Evolutionary conservation across 2,113 vertebrate species (phyloP).

Genomic region (Callorhinus ursinus): DNA sequence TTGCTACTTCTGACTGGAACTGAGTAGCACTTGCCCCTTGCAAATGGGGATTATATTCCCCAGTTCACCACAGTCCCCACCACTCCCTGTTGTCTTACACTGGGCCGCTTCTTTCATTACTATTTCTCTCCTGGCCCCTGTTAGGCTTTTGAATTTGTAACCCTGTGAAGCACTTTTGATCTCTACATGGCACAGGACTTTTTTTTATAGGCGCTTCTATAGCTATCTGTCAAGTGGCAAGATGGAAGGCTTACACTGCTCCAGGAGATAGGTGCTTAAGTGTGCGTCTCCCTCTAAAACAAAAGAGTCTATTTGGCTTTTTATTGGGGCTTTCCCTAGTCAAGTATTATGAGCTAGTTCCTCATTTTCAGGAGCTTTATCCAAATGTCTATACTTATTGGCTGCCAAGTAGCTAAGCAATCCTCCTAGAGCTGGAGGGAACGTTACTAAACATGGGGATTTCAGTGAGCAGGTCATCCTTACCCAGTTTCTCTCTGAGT

Average conservation of each 20-base stretch:
- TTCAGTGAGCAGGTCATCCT: neutral
- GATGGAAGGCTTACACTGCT: neutral
- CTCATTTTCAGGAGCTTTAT: conserved; percentile 69
- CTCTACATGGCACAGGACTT: neutral
- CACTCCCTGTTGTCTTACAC: neutral
- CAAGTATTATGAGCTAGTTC: conserved; percentile 53
- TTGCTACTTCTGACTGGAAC: neutral
- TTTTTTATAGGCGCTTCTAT: neutral
- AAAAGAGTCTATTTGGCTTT: neutral
- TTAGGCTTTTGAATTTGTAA: neutral
- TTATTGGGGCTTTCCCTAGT: neutral
- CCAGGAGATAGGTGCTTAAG: neutral
- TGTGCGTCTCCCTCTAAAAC: neutral
- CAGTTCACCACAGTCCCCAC: neutral
- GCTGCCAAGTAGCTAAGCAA: conserved; percentile 53
- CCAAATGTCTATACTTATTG: conserved; percentile 52
- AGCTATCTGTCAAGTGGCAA: neutral
- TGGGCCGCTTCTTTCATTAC: neutral
- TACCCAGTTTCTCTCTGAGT: neutral
- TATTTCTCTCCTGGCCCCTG: neutral
- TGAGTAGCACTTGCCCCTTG: neutral
- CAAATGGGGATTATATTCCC: neutral
- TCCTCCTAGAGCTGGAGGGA: conserved; percentile 14
- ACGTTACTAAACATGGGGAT: conserved; percentile 48
- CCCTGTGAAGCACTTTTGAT: neutral